Base-by-base conservation (phyloP, 2,888 invertebrate species). In the Lasioglossum leucozonium region DNA sequence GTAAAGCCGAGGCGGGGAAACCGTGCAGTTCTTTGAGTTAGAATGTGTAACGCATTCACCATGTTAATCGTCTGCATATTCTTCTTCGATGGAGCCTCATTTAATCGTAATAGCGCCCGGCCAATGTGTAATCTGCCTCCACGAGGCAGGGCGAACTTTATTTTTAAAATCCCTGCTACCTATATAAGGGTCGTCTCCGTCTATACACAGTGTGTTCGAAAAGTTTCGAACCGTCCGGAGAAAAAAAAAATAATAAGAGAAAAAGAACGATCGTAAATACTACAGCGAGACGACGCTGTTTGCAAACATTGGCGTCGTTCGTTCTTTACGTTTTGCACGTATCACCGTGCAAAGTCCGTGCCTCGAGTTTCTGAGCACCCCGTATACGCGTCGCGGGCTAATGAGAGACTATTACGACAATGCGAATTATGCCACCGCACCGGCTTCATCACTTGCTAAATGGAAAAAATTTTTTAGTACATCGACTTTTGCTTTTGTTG, bases 21-120 rank as follows among this genome's bases (percentile, higher is more conserved):
- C 42, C 16, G 65, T 55, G 72, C 62, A 55, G 55, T 55, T 80
- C 65, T 83, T 76, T 82, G 73, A 87, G 84, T 72, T 42, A n/a
- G 77, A 74, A 44, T 71, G 71, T 71, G 71, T 62, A 67, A 65
- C 74, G 84, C 78, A 77, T 79, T 82, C 80, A 81, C 37, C 77
- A 55, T 18, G 67, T 69, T 77, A 82, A 88, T 85, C 81, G 62
- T 30, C 62, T 16, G 85, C 72, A 82, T 79, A 88, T 88, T 90
- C 89, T 88, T 84, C 89, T 90, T 86, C 88, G 84, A 89, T 90
- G 85, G 84, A 88, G 76, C n/a, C 30, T 85, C 82, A 81, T 86
- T 89, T 86, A 82, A 82, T 85, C 86, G 34, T 72, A 84, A 85
- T 77, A 71, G 71, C 58, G 44, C 62, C 67, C 51, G 58, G 55